These are phyloP conservation scores for Achlya flavicornis DNA, from an alignment of 2,888 invertebrate genomes.

Conservation along the genomic window DNA sequence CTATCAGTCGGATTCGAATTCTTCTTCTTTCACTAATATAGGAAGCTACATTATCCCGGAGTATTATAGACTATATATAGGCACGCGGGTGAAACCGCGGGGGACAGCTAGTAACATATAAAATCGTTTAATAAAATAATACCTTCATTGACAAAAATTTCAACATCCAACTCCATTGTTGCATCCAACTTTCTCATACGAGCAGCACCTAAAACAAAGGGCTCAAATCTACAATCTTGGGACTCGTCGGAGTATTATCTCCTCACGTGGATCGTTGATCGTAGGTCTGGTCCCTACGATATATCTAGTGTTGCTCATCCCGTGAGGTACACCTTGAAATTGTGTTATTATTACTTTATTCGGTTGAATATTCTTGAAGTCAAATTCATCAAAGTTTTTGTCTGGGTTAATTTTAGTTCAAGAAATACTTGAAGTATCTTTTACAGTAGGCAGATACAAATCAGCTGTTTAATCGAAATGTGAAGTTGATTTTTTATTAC, in stretches of 20 bases:
- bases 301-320: slow-evolving; percentile 43
- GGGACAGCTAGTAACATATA: too few species aligned
- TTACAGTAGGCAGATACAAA: neutral
- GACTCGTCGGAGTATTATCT: slow-evolving; percentile 53
- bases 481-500: neutral
- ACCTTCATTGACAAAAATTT: neutral
- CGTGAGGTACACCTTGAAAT: slow-evolving; percentile 35
- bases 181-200: slow-evolving; percentile 48
- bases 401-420: neutral
- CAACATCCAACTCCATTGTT: neutral
- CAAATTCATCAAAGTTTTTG: neutral
- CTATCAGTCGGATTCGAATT: too few species aligned
- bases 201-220: slow-evolving; percentile 55
- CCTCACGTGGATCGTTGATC: slow-evolving; percentile 67
- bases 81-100: too few species aligned
- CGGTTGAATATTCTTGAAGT: slow-evolving; percentile 17
- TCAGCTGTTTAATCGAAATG: neutral
- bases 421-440: neutral
- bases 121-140: neutral
- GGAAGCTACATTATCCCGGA: too few species aligned
- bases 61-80: too few species aligned
- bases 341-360: slow-evolving; percentile 32
- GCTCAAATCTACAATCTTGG: slow-evolving; percentile 63
- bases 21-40: too few species aligned
- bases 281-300: slow-evolving; percentile 44